Base-by-base conservation (phyloP, 2,113 vertebrate genomes). In the Atrichornis clamosus region DNA sequence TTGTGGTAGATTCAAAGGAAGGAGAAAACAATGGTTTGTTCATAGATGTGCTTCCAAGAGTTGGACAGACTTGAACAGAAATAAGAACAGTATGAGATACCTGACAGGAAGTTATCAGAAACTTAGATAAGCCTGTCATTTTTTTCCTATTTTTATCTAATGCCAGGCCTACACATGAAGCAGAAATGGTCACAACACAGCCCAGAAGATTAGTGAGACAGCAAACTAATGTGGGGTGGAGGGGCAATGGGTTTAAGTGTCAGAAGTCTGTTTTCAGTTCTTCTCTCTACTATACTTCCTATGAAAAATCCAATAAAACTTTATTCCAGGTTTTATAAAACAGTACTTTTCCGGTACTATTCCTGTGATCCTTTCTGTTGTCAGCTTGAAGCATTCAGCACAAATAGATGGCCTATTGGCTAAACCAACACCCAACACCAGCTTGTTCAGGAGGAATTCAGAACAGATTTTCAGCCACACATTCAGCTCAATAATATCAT, bases 241-340 rank as follows among this genome's bases (percentile, higher is more conserved):
- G 11, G 32, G 6, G 42, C 19, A 24, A 15, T 0, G 1, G 17
- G 30, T 59, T 63, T 55, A 47, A 30, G 78, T 2, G 1, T 15
- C 49, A 77, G 28, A 89, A 67, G 6, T 37, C 10, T 90, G 32
- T 12, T 53, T 91, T 65, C 24, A 69, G 10, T 27, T 60, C 39
- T 39, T 18, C 65, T 75, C 49, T 79, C 33, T 33, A 3, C 41
- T 55, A 3, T 5, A 15, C 3, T 74, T 13, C 11, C 12, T 55
- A 2, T 9, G 11, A 18, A 33, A 84, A 89, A 70, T 24, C 26
- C 21, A 75, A 9, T 11, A 47, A 63, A 52, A 21, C 10, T 24
- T 68, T 39, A n/a, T 56, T 20, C 20, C 47, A 63, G 33, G 33
- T n/a, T 58, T 70, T 72, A 28, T 47, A n/a, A 83, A 60, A 15